phyloP scores from a whole-genome alignment of 2,888 invertebrate species.

The Pogonocherus hispidulus region DNA sequence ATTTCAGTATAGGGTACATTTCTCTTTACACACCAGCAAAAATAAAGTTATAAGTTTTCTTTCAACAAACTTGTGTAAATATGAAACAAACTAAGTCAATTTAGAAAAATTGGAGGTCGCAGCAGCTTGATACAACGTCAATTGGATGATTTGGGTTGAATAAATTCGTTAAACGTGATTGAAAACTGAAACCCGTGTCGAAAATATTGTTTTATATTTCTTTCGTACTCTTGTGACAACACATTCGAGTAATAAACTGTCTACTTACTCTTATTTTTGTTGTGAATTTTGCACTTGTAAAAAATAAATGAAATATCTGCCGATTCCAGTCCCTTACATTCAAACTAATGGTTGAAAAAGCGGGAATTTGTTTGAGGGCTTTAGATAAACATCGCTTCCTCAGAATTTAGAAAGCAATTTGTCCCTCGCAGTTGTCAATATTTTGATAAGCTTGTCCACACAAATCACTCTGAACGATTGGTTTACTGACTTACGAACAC shows the following conservation, averaged over 20 bases:
- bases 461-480: slow-evolving; percentile 30
- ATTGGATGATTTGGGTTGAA: background rate
- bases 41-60: slow-evolving; percentile 12
- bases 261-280: no score
- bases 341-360: background rate
- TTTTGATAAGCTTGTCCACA: slow-evolving; percentile 29
- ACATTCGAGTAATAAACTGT: no score
- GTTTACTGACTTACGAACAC: no score
- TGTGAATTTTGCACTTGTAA: no score
- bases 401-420: slow-evolving; percentile 31
- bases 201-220: no score
- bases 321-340: background rate
- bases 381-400: slow-evolving; percentile 30
- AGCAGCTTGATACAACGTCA: background rate
- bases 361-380: slow-evolving; percentile 20
- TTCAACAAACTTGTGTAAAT: background rate
- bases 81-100: slow-evolving; percentile 9
- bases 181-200: no score
- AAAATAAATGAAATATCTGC: slow-evolving; percentile 1
- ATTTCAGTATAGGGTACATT: background rate
- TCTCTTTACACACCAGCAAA: background rate
- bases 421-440: slow-evolving; percentile 35
- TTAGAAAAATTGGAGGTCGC: slow-evolving; percentile 2
- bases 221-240: no score
- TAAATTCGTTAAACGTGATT: background rate